Evolutionary conservation across 2,888 invertebrate genomes (phyloP), one percentile per base, ranked within the genome.

Genomic region (Tetranychus truncatus): DNA sequence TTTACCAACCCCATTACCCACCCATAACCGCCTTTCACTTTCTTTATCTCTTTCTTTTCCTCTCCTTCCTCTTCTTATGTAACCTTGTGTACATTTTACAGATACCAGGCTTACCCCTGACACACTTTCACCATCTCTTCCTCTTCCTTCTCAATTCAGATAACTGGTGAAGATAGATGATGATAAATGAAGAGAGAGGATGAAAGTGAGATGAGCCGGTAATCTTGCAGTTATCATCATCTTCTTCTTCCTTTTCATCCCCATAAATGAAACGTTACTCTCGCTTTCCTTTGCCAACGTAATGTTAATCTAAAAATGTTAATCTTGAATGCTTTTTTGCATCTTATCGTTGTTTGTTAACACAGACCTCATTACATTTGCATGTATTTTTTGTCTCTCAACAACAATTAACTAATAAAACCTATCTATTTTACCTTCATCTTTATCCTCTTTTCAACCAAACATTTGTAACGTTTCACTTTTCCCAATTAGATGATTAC

Each of bases 71-170:
- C 15, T 55, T 55, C 55, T 55, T 55, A 55, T 55, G 55, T 55
- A 55, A 55, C 55, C 55, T 55, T 55, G 55, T 55, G 15, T 15
- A 55, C 11, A 55, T 55, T 55, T 55, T 55, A 55, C 15, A 15
- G 55, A 55, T 55, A 55, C 55, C 55, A 55, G 55, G 55, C 55
- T 55, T 55, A 55, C 55, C 55, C 55, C 55, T 55, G 55, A 55
- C 55, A 55, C 15, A 55, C 55, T 55, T 55, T 55, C 55, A 55
- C 6, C 55, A 34, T 55, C 55, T 55, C 55, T 55, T 55, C 55
- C 55, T 55, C 55, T 55, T 55, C 55, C 55, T 55, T 55, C 55
- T 55, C 55, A 55, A 55, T 7, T 15, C 11, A 55, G 55, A 55
- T 55, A 15, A 9, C 55, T 55, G 7, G 7, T 55, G 15, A 15